These are phyloP conservation scores for Etia nguti DNA, from an alignment of 2,113 vertebrate genomes.

Conservation along the genomic window DNA sequence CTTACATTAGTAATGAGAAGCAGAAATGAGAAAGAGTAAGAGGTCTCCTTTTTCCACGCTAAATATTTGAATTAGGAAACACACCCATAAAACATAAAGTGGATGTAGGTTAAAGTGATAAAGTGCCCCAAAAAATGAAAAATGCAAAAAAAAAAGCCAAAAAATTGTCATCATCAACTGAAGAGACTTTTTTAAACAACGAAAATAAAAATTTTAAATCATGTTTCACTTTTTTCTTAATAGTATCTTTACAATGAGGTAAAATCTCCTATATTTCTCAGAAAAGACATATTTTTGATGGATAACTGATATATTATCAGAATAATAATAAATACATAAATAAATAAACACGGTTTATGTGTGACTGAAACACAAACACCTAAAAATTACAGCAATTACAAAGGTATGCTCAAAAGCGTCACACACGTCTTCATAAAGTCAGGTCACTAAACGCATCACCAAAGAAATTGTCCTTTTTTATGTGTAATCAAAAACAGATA, in stretches of 20 bases:
- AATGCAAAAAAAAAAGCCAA: neutral
- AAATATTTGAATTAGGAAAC: neutral
- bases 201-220: neutral
- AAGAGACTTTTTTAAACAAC: neutral
- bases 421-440: neutral
- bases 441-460: neutral
- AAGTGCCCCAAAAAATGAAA: neutral
- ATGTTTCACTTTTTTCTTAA: neutral
- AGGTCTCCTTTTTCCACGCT: neutral
- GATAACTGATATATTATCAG: neutral
- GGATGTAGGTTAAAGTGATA: neutral
- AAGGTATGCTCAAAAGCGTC: neutral
- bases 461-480: neutral
- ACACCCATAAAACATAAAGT: neutral
- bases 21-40: neutral
- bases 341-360: neutral
- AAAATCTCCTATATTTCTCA: neutral
- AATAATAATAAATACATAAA: neutral
- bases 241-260: neutral
- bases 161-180: neutral
- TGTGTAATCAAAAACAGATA: neutral
- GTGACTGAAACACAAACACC: neutral
- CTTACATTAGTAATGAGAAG: slow-evolving; percentile 8
- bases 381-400: neutral
- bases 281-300: neutral